Evolutionary conservation across 2,113 vertebrate species (phyloP).

Genomic region (Pseudorasbora parva): DNA sequence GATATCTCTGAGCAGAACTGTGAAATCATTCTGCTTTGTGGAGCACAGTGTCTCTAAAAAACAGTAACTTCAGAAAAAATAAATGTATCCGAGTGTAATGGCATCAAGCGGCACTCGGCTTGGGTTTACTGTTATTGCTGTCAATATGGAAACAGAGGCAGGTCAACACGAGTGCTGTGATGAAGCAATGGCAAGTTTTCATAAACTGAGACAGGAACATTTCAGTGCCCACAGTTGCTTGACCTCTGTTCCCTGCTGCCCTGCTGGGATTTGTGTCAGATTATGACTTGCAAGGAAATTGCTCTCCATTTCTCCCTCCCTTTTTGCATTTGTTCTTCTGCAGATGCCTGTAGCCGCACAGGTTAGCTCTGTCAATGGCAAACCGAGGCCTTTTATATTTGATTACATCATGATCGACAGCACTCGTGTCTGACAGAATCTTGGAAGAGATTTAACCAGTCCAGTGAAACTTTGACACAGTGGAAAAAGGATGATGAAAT

Average conservation of each 20-base stretch:
- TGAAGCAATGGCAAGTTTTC: conserved; percentile 14
- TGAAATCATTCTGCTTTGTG: background rate
- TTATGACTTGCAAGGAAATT: conserved; percentile 25
- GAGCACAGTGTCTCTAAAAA: background rate
- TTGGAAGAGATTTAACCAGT: background rate
- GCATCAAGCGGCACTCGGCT: background rate
- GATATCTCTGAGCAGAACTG: conserved; percentile 32
- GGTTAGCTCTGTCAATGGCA: conserved; percentile 33
- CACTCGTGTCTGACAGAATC: conserved; percentile 24
- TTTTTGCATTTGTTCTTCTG: conserved; percentile 12
- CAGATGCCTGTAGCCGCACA: conserved; percentile 19
- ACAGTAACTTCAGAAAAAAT: background rate
- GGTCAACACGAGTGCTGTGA: background rate
- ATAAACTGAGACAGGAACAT: conserved; percentile 34
- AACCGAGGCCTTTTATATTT: conserved; percentile 37
- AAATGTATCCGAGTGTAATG: background rate
- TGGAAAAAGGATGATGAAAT: conserved; percentile 1
- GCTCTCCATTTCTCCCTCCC: conserved; percentile 12
- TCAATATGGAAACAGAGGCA: conserved; percentile 44
- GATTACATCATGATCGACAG: conserved; percentile 54
- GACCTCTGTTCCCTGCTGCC: conserved; percentile 22
- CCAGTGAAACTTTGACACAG: conserved; percentile 12
- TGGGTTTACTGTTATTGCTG: conserved; percentile 17
- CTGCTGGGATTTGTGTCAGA: conserved; percentile 32
- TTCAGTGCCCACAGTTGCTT: conserved; percentile 12